Evolutionary conservation across 1,140 invertebrate species (phyloP), one percentile per base, ranked within the genome.

Genomic region (Cheumatopsyche charites): DNA sequence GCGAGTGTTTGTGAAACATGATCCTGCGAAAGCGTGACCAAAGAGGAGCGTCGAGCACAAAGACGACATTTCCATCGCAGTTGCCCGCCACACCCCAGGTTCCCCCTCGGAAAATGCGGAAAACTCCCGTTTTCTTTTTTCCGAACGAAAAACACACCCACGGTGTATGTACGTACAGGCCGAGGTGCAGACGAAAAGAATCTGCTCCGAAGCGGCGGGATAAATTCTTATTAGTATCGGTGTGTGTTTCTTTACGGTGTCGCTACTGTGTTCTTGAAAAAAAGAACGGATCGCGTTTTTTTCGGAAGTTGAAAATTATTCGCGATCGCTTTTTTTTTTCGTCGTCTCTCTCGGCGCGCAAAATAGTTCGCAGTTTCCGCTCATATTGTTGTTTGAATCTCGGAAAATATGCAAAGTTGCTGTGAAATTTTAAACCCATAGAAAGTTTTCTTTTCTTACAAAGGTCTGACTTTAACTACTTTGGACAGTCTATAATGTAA

Each of bases 1-100:
- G 25, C 17, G 73, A 75, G 73, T 75, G 73, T 75, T 75, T 75
- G 73, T 75, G 73, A 75, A 75, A 75, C 73, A 75, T 72, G 73
- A 75, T 75, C 73, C 70, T 68, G 52, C 73, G 73, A 70, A 72
- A 71, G 73, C 73, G 45, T 61, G 70, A 52, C 67, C 65, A 75
- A 75, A 75, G 71, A 62, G 63, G 70, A 75, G 55, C 67, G 55
- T 55, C 58, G 73, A 75, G 70, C 70, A 75, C 73, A 75, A 75
- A 75, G 73, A 61, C 68, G 70, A 75, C 73, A 70, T 72, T 75
- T 75, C 73, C 73, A 66, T 58, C 67, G 66, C 73, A 58, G 67
- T 58, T 58, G 55, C 23, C 23, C 21, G 55, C 21, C 55, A 58
- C 55, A 58, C 55, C 55, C 47, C 19, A 12, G 23, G 55, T 12